Base-by-base conservation (phyloP, 2,888 invertebrate genomes). In the Lasioglossum zephyrum region DNA sequence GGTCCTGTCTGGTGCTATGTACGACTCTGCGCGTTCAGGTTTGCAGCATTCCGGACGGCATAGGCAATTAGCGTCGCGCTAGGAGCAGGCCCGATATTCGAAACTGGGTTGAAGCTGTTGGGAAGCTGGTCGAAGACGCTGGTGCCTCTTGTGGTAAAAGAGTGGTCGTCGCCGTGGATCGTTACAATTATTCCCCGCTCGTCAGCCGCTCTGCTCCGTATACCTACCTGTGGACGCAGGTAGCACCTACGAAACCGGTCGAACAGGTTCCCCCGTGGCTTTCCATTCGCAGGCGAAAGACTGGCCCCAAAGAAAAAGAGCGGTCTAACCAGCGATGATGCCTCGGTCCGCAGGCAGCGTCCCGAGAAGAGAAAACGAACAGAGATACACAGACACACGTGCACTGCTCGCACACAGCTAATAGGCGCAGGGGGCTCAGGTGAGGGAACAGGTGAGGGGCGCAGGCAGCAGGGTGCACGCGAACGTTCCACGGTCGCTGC, bases 161-260 rank as follows among this genome's bases (percentile, higher is more conserved):
- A 53, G 57, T 57, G 22, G 6, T 26, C 41, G 78, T 31, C 44
- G n/a, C 53, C 75, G 26, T 4, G 49, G 81, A 47, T 81, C 75
- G 85, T 85, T 81, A 86, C 85, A 80, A 85, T 82, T 85, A 82
- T 72, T 74, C 41, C 72, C 74, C 82, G 73, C 78, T 66, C 73
- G 78, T 73, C 74, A 87, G 80, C 9, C 53, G n/a, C 36, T 26
- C 36, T 63, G 86, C 76, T 83, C 83, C 78, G 78, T 66, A 77
- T 79, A 75, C 69, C 60, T 63, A 80, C 69, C 69, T 22, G 69
- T 22, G 75, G 86, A 87, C 85, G 86, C 92, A 90, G 90, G 92
- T 93, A 92, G 92, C 90, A 79, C 85, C 83, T 83, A 87, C 86
- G 88, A 89, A 93, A 93, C 93, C 93, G 93, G 93, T 93, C 88